Evolutionary conservation across 2,797 vertebrate species (phyloP).

Genomic region (Melopsittacus undulatus): DNA sequence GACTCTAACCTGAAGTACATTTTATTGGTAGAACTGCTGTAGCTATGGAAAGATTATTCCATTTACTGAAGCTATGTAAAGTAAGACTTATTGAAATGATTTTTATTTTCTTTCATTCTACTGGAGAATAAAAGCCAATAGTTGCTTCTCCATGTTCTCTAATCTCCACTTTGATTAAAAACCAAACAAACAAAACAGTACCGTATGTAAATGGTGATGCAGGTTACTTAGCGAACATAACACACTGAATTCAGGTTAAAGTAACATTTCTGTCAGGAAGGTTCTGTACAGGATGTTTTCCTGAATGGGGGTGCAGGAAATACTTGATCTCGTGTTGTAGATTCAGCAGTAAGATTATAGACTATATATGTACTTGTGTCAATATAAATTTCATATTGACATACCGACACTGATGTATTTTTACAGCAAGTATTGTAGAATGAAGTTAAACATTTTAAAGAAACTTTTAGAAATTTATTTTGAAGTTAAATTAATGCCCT

Average conservation of each 20-base stretch:
- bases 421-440: constrained; percentile 31
- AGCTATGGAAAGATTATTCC: not conserved
- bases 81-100: not conserved
- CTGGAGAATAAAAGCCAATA: not conserved
- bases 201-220: not conserved
- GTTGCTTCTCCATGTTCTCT: not conserved
- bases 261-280: not conserved
- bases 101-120: not conserved
- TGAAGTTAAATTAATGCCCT: not conserved
- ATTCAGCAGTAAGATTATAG: constrained; percentile 24
- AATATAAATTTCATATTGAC: not conserved
- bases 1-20: not conserved
- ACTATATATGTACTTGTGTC: not conserved
- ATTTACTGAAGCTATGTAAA: not conserved
- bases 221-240: not conserved
- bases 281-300: not conserved
- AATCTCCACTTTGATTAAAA: not conserved
- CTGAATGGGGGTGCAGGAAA: not conserved
- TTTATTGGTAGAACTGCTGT: constrained; percentile 33
- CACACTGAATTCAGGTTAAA: not conserved
- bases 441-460: not conserved
- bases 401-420: not conserved
- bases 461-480: not conserved
- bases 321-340: not conserved
- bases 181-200: not conserved